Conservation (phyloP, 64 coral and sea anemone species). For the Astreopora myriophthalma region DNA sequence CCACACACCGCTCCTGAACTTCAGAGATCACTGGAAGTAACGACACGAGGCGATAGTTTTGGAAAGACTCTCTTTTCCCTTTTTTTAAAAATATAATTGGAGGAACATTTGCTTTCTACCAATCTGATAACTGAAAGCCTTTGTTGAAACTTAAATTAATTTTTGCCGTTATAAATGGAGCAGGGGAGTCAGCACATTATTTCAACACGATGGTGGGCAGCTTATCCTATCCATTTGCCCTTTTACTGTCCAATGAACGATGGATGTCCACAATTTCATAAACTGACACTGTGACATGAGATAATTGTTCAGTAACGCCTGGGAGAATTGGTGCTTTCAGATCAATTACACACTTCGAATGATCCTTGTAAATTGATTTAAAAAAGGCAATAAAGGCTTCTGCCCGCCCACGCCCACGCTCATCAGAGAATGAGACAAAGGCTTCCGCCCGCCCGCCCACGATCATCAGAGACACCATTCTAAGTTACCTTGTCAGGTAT, state of each 20-base stretch:
- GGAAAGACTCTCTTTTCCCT: background rate
- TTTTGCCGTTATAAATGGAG: background rate
- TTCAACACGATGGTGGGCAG: too few species aligned
- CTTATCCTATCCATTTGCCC: background rate
- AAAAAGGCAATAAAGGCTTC: constrained; percentile 4
- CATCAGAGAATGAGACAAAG: too few species aligned
- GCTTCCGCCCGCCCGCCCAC: constrained; percentile 5
- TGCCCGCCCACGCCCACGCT: too few species aligned
- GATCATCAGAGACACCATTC: constrained; percentile 17
- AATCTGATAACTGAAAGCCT: constrained; percentile 1
- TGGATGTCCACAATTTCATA: background rate
- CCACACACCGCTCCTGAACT: background rate
- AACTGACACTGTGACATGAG: background rate
- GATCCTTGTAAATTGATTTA: constrained; percentile 20
- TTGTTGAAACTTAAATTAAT: background rate
- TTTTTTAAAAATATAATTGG: background rate
- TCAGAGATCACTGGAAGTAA: background rate
- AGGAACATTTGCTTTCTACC: background rate
- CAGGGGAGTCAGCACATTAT: background rate
- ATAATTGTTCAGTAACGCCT: background rate
- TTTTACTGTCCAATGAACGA: background rate
- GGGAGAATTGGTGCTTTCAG: background rate
- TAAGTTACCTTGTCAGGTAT: constrained; percentile 25
- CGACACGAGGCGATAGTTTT: background rate
- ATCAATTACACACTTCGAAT: background rate